Base-by-base conservation (phyloP, 2,888 invertebrate genomes). In the Andrena bucephala region DNA sequence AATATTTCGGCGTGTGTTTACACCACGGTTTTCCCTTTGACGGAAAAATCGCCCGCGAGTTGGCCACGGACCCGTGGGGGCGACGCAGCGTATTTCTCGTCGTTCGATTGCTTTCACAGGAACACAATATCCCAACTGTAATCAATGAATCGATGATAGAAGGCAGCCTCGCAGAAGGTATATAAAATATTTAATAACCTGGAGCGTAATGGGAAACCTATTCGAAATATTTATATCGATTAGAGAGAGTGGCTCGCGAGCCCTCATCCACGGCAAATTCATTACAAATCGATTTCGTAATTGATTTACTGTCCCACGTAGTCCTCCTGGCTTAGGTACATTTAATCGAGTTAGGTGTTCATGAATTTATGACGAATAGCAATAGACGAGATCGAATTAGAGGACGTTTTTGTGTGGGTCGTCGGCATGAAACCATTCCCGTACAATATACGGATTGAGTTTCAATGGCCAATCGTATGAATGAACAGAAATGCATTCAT, bases 221-320 rank as follows among this genome's bases (percentile, higher is more conserved):
- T 29, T 73, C 68, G 57, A 80, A 76, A 80, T 77, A 84, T 70
- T 70, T 59, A 52, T 52, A 36, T 50, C 65, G 77, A 76, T 62
- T 77, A 66, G 10, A 68, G 62, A 57, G 62, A 57, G 27, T 62
- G 62, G n/a, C 20, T 33, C 29, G n/a, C 24, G 67, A 68, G 60
- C 76, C 60, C 63, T 67, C 60, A 4, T 27, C 48, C 67, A 63
- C 75, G 73, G 82, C 67, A 76, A 78, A 82, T 78, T 81, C 75
- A 76, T 85, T 78, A 69, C 65, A 60, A 67, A 50, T 80, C 54
- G 63, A 72, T 78, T 20, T 13, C 16, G 33, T 72, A 63, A 81
- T 77, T 81, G 67, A 77, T 73, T 67, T n/a, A 52, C 50, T 31
- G 36, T 13, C 68, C 36, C 62, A 5, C 62, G 10, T n/a, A 20